Evolutionary conservation across 1,140 invertebrate genomes (phyloP), one percentile per base, ranked within the genome.

Genomic region (Drosophila quadrilineata): DNA sequence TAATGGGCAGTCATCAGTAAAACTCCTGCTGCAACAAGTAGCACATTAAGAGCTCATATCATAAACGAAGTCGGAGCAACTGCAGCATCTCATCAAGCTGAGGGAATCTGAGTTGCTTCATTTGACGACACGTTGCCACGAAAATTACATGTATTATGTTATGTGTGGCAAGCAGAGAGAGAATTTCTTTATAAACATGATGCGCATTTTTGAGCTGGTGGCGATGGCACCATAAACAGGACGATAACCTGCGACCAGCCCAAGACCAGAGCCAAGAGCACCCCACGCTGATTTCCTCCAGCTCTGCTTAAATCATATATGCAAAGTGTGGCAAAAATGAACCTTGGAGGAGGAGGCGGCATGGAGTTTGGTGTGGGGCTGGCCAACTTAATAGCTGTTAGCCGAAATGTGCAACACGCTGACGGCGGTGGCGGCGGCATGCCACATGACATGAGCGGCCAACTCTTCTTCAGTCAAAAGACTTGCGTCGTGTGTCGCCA

Each of bases 141-240:
- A 84, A 82, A 82, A 82, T 82, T 76, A 82, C 62, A 28, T 17
- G 38, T 52, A 66, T 84, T 84, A 77, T 68, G 43, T 67, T 56
- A 63, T 33, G 28, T 22, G 6, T 45, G 57, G 43, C 41, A 9
- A 50, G 45, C 62, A 45, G 67, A 58, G 70, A 45, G 67, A 58
- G 70, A 75, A 84, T 85, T 82, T 82, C 79, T 63, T 59, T 75
- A 84, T 77, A 82, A 85, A 82, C 77, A 84, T 84, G 77, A 76
- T 45, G 76, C 71, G 66, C 74, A 24, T 22, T 36, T n/a, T n/a
- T n/a, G n/a, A 5, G 40, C 40, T 10, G 19, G 22, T 12, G 28
- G 14, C 40, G 77, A 84, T 82, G 77, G 73, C 77, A 82, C 79
- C 77, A 82, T 85, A 84, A 82, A 85, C 64, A 59, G 77, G 65